phyloP scores from a whole-genome alignment of 2,113 vertebrate genomes.

The Plestiodon gilberti region DNA sequence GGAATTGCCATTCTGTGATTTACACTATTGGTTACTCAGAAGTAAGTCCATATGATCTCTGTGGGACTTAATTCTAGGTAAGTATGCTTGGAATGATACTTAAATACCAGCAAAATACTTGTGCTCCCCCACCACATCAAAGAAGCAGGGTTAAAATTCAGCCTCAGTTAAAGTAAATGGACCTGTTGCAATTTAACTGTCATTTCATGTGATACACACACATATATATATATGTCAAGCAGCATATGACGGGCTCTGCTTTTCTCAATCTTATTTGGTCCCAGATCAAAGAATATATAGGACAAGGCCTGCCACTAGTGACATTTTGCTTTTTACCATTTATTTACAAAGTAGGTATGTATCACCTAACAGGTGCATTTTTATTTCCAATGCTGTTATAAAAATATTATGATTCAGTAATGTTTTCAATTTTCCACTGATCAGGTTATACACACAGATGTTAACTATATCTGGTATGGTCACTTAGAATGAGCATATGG shows the following conservation, averaged over 20 bases:
- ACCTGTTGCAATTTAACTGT: background rate
- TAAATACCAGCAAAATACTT: background rate
- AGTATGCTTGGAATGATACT: background rate
- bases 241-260: background rate
- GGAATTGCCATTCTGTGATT: background rate
- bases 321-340: background rate
- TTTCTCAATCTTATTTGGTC: background rate
- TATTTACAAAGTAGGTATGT: background rate
- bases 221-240: background rate
- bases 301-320: background rate
- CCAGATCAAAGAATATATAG: background rate
- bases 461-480: slow-evolving; percentile 10
- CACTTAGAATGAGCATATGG: background rate
- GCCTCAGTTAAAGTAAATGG: no score
- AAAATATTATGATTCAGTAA: background rate
- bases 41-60: background rate
- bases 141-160: background rate
- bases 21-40: background rate
- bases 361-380: background rate
- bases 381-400: background rate
- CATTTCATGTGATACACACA: background rate
- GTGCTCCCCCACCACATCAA: background rate
- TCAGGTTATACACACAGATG: background rate
- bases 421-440: background rate
- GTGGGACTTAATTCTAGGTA: background rate